phyloP scores from a whole-genome alignment of 1,140 invertebrate species.

The Leptopilina boulardi region DNA sequence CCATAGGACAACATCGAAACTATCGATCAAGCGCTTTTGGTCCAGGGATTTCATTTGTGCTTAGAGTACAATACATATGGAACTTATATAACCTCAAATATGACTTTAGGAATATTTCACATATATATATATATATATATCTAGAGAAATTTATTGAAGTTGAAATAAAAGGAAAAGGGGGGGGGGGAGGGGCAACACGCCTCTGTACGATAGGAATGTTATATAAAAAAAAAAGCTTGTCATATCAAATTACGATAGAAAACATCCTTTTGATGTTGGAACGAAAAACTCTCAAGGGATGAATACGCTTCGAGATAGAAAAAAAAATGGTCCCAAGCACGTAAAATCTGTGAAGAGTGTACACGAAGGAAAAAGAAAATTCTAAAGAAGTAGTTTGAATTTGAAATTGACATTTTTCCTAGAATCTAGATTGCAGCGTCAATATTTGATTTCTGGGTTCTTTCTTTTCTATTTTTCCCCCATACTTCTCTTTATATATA shows the following conservation, averaged over 20 bases:
- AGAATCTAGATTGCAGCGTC: slow-evolving; percentile 3
- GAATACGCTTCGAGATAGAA: not conserved
- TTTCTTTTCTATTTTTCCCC: not conserved
- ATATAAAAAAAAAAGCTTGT: not conserved
- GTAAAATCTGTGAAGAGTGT: not conserved
- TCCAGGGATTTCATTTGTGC: not conserved
- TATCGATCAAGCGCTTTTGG: slow-evolving; percentile 30
- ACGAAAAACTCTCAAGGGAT: slow-evolving; percentile 17
- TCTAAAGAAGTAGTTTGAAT: slow-evolving; percentile 1
- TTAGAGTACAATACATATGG: not conserved
- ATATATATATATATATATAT: no score
- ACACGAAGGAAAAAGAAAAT: not conserved
- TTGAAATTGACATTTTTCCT: slow-evolving; percentile 2
- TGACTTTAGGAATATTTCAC: not conserved
- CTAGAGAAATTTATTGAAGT: not conserved
- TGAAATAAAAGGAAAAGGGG: not conserved
- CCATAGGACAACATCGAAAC: slow-evolving; percentile 2
- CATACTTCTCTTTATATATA: not conserved
- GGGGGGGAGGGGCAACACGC: not conserved
- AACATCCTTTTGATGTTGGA: slow-evolving; percentile 4
- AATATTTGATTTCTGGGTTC: not conserved
- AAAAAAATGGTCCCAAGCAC: slow-evolving; percentile 16
- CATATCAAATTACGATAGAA: slow-evolving; percentile 18
- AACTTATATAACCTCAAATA: not conserved
- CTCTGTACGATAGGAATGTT: not conserved